These are phyloP conservation scores for Metellina segmentata DNA, from an alignment of 2,888 invertebrate species.

Conservation along the genomic window DNA sequence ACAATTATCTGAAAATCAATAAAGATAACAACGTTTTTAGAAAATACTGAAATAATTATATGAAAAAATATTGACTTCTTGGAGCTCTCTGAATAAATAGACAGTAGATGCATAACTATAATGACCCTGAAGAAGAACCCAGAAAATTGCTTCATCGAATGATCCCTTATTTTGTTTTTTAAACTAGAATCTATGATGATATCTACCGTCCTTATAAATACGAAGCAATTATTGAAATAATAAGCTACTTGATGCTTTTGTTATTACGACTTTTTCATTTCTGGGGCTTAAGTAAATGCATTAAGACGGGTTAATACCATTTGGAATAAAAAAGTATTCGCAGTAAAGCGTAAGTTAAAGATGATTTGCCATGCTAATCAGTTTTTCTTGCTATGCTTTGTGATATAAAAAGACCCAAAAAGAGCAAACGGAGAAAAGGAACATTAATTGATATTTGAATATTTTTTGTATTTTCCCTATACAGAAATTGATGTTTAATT, in stretches of 20 bases:
- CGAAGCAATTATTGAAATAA: background rate
- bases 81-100: background rate
- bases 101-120: background rate
- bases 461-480: background rate
- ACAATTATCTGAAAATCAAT: constrained; percentile 41
- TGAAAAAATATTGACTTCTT: constrained; percentile 2
- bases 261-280: background rate
- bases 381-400: background rate
- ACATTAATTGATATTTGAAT: background rate
- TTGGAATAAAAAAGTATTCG: background rate
- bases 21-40: constrained; percentile 16
- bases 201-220: background rate
- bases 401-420: background rate
- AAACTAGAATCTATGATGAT: background rate
- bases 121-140: background rate
- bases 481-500: background rate
- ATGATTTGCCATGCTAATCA: background rate
- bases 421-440: background rate
- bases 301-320: background rate
- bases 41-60: constrained; percentile 25
- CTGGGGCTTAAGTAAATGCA: background rate
- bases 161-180: background rate
- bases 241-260: background rate
- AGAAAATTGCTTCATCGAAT: background rate
- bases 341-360: background rate